Percentiles rank a stretch among this genome's conserved stretches.
Conservation (phyloP, 2,888 invertebrate genomes). For the Drosophila buzzatii region DNA sequence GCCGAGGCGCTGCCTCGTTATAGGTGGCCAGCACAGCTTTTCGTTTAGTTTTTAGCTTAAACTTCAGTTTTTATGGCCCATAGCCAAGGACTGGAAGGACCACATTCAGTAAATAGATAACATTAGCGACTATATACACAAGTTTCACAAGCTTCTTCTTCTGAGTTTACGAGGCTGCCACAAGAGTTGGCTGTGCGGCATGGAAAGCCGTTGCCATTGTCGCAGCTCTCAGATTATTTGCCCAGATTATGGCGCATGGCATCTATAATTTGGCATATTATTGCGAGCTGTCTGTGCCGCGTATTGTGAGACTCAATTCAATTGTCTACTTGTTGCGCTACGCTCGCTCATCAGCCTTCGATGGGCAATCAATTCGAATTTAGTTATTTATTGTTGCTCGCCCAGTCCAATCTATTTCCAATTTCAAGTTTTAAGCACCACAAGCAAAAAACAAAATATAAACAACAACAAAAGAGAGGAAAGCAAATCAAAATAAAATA, state of each 20-base stretch:
- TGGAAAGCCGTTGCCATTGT: constrained; percentile 12
- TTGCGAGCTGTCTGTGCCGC: constrained; percentile 6
- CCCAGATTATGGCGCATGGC: constrained; percentile 59
- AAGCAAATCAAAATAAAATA: constrained; percentile 9
- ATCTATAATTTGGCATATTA: constrained; percentile 42
- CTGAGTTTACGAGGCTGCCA: constrained; percentile 49
- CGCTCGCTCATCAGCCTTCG: constrained; percentile 32
- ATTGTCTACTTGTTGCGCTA: constrained; percentile 54
- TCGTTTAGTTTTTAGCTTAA: constrained; percentile 58
- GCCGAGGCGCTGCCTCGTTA: constrained; percentile 15
- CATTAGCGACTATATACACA: constrained; percentile 40
- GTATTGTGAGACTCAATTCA: constrained; percentile 52
- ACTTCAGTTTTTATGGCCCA: constrained; percentile 60
- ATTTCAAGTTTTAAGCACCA: constrained; percentile 68
- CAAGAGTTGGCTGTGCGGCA: constrained; percentile 30
- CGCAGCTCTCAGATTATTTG: constrained; percentile 41
- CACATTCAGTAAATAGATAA: constrained; percentile 52
- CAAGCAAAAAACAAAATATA: no score
- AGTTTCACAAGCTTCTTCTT: constrained; percentile 5
- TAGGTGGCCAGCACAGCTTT: constrained; percentile 42
- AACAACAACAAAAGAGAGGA: constrained; percentile 27
- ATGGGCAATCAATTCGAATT: constrained; percentile 57
- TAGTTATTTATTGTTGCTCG: constrained; percentile 56
- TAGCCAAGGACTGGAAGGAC: constrained; percentile 12
- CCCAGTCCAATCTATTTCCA: constrained; percentile 49